Evolutionary conservation across 2,113 vertebrate species (phyloP).

Genomic region (Panthera tigris): DNA sequence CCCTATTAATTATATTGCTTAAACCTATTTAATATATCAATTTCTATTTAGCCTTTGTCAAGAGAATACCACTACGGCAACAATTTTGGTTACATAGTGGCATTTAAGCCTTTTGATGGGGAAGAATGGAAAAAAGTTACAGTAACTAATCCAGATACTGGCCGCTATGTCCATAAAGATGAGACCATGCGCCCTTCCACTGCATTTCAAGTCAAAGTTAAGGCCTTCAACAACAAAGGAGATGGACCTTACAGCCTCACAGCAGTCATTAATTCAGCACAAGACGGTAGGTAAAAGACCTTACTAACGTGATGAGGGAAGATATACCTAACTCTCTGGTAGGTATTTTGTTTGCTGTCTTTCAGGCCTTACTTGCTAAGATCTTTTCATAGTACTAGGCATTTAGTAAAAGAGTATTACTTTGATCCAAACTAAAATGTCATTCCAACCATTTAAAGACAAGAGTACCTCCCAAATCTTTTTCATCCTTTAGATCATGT

Average conservation of each 20-base stretch:
- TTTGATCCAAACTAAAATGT: not conserved
- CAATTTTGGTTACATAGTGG: slow-evolving; percentile 96
- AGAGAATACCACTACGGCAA: slow-evolving; percentile 96
- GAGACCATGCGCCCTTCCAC: slow-evolving; percentile 89
- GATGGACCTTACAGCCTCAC: slow-evolving; percentile 95
- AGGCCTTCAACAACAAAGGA: slow-evolving; percentile 94
- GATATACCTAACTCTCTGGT: not conserved
- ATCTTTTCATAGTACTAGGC: not conserved
- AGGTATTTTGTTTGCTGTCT: not conserved
- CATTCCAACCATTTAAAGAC: not conserved
- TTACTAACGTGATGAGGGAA: not conserved
- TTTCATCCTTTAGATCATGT: not conserved
- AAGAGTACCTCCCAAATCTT: not conserved
- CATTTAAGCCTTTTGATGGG: slow-evolving; percentile 90
- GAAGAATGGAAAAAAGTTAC: slow-evolving; percentile 93
- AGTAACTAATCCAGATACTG: slow-evolving; percentile 91
- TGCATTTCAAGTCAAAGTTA: slow-evolving; percentile 96
- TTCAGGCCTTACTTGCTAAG: not conserved
- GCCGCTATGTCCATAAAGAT: slow-evolving; percentile 94
- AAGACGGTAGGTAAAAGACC: slow-evolving; percentile 89
- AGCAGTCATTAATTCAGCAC: slow-evolving; percentile 91
- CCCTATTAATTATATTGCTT: not conserved
- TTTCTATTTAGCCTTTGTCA: slow-evolving; percentile 90
- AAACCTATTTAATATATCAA: slow-evolving; percentile 40
- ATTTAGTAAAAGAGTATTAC: not conserved